Conservation (phyloP, 2,113 vertebrate species). For the Amazona vittata region DNA sequence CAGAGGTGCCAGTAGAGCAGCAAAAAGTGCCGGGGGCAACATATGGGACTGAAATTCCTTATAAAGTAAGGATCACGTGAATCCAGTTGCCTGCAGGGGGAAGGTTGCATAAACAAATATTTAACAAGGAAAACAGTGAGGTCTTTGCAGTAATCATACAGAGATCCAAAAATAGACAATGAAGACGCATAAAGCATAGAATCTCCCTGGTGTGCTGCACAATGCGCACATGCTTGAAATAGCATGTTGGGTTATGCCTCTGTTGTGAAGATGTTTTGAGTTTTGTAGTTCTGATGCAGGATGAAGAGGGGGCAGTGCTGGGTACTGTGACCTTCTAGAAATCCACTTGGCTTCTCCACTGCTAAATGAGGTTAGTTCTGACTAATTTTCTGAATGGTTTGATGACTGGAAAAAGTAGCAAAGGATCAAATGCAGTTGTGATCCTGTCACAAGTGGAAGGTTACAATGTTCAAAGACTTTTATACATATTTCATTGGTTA, state of each 20-base stretch:
- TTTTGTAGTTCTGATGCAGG: background rate
- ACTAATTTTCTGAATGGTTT: slow-evolving; percentile 40
- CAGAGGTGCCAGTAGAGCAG: slow-evolving; percentile 53
- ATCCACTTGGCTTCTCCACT: background rate
- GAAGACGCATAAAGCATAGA: background rate
- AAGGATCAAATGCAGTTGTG: background rate
- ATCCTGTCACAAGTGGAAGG: background rate
- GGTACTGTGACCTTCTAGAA: background rate
- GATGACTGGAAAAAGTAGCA: slow-evolving; percentile 42
- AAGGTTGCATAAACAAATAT: slow-evolving; percentile 58
- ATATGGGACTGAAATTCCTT: slow-evolving; percentile 59
- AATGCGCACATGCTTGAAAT: background rate
- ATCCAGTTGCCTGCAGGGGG: slow-evolving; percentile 8
- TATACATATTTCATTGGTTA: slow-evolving; percentile 66
- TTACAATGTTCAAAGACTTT: slow-evolving; percentile 53
- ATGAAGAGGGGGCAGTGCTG: background rate
- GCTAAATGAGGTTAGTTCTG: background rate
- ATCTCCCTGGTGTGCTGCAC: background rate
- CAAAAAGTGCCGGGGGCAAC: slow-evolving; percentile 42
- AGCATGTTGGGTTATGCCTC: background rate
- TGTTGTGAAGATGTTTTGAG: background rate
- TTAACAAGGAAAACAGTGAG: slow-evolving; percentile 36
- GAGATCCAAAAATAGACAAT: slow-evolving; percentile 50
- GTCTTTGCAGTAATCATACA: slow-evolving; percentile 40
- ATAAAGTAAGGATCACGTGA: slow-evolving; percentile 60